Base-by-base conservation (phyloP, 2,888 invertebrate species). In the Drosophila peninsularis region DNA sequence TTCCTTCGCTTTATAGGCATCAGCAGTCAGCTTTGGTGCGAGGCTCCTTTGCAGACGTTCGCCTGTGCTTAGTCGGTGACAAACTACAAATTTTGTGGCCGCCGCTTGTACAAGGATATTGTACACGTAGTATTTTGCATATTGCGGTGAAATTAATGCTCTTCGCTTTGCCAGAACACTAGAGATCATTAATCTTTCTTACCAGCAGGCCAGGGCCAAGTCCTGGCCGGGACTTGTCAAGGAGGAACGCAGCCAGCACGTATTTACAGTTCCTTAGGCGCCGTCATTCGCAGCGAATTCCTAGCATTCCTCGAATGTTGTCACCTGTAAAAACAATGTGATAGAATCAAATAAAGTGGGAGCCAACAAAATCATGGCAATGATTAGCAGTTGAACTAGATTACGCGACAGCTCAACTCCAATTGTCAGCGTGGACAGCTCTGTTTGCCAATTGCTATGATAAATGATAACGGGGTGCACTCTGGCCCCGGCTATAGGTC, bases 101-200 rank as follows among this genome's bases (percentile, higher is more conserved):
- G 17, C 19, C n/a, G 54, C 42, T 24, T 49, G 24, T 44, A 37
- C 41, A 37, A 55, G 73, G 56, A 53, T 52, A 61, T 69, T 77
- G 85, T 69, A 62, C 82, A 75, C 60, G 69, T 67, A 73, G 67
- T 70, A 62, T 70, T 82, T 78, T 70, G 78, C 81, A 83, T 82
- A 84, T 84, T 85, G 68, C 52, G 58, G 71, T 41, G 66, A 80
- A 76, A 82, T 85, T 85, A 79, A 80, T 80, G 86, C 72, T 65
- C 13, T 49, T 44, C 58, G 49, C 66, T 62, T 62, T 72, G 67
- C 71, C 87, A 63, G 58, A 70, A 71, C 71, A 68, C 66, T 69
- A 62, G 30, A 60, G 60, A 84, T 77, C 84, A 84, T 84, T 84
- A 84, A 84, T 84, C 89, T 88, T 88, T 71, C 89, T 83, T 75